Conservation (phyloP, 2,113 vertebrate genomes). For the Brachyhypopomus gauderio region DNA sequence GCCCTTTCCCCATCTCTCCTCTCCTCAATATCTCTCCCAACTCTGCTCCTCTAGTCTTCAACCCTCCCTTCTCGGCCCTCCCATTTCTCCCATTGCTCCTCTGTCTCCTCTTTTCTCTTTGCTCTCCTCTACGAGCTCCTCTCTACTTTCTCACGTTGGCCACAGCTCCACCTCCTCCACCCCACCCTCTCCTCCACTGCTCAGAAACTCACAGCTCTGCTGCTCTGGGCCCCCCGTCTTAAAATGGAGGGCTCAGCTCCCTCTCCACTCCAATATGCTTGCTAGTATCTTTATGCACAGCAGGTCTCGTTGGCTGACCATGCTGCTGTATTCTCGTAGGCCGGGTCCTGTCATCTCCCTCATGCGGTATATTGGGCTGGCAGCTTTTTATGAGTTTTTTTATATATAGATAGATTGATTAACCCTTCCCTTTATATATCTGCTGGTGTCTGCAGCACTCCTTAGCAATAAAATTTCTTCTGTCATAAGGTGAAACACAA, state of each 20-base stretch:
- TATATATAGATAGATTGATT: no score
- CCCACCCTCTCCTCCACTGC: constrained; percentile 3
- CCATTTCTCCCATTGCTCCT: not conserved
- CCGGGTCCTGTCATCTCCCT: not conserved
- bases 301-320: not conserved
- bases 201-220: constrained; percentile 44
- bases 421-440: no score
- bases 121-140: not conserved
- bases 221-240: no score
- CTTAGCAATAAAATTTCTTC: no score
- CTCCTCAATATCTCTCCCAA: not conserved
- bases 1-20: not conserved
- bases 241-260: constrained; percentile 5
- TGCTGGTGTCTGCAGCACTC: no score
- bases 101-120: not conserved
- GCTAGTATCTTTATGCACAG: constrained; percentile 7
- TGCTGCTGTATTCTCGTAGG: not conserved
- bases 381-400: not conserved
- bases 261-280: not conserved
- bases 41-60: not conserved
- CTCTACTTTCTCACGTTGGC: constrained; percentile 8
- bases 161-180: not conserved
- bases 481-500: no score
- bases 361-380: not conserved
- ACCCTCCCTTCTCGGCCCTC: no score